These are phyloP conservation scores for Asbolus verrucosus DNA, from an alignment of 1,140 invertebrate genomes.

Conservation along the genomic window DNA sequence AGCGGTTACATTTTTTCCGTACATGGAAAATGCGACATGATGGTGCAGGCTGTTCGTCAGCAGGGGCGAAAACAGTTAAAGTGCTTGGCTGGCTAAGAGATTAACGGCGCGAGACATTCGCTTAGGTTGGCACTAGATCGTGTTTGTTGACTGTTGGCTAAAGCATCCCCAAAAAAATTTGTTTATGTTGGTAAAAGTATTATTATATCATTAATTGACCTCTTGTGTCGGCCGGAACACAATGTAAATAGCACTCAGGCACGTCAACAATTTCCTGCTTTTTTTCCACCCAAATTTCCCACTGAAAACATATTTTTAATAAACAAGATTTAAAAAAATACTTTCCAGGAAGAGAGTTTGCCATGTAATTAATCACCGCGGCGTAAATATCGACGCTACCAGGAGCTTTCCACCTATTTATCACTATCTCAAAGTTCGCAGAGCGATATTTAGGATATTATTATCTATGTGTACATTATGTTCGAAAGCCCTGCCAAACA, in stretches of 20 bases:
- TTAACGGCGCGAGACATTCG: conserved; percentile 35
- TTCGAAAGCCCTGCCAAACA: conserved; percentile 27
- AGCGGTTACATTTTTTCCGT: too few species aligned
- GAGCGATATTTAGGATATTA: conserved; percentile 30
- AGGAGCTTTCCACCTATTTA: conserved; percentile 34
- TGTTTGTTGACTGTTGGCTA: conserved; percentile 16
- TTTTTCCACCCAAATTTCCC: conserved; percentile 22
- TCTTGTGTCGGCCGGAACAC: conserved; percentile 9
- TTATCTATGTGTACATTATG: conserved; percentile 35
- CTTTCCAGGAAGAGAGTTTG: not conserved
- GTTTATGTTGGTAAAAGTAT: conserved; percentile 32
- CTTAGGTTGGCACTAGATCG: conserved; percentile 33
- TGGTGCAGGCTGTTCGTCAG: too few species aligned
- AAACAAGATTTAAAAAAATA: conserved; percentile 16
- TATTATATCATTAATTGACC: conserved; percentile 35
- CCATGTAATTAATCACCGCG: conserved; percentile 20
- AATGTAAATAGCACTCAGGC: conserved; percentile 27
- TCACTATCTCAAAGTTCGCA: conserved; percentile 27
- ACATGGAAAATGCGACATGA: too few species aligned
- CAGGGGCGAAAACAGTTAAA: conserved; percentile 24
- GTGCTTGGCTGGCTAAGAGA: conserved; percentile 23
- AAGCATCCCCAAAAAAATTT: conserved; percentile 22
- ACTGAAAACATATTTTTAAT: conserved; percentile 25
- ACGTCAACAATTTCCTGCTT: conserved; percentile 32
- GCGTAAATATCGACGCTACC: conserved; percentile 27